Evolutionary conservation across 1,140 invertebrate genomes (phyloP), one percentile per base, ranked within the genome.

Genomic region (Dufourea novaeangliae): DNA sequence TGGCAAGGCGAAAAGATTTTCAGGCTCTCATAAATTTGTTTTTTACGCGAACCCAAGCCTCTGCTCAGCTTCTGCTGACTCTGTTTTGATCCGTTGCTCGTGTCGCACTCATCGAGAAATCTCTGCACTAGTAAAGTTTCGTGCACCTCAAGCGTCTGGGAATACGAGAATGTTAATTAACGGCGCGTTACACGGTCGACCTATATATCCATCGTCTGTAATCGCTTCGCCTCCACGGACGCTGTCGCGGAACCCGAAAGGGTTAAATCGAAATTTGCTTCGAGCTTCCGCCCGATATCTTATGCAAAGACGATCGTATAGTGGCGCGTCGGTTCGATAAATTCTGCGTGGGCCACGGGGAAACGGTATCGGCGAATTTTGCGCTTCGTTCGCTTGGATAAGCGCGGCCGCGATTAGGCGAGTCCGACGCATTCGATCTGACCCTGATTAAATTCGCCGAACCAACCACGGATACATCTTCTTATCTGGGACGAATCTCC

Each of bases 321-420:
- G 39, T 5, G 41, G 11, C 34, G 25, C 17, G 29, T 12, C 7
- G 7, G 32, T 44, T 37, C 68, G 56, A 82, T 72, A 72, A 82
- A 78, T 82, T 78, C 17, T 10, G 27, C 37, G 57, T 17, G 22
- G 29, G 4, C n/a, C 68, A 68, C 27, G 73, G 34, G 73, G 34
- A 25, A 64, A 50, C 54, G 69, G 52, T 74, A 74, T 83, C 76
- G 80, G 63, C 46, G 68, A 46, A 39, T 67, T 83, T 74, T 46
- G 70, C 67, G 79, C 74, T 73, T 81, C 61, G 62, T 44, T 74
- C 39, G n/a, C 37, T 25, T n/a, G 57, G 11, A 79, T 82, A 74
- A 78, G 39, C 80, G 39, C 80, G 75, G 27, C 37, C 41, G 22
- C 81, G 81, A 83, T 79, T 83, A 83, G 41, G 56, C 29, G 22